Base-by-base conservation (phyloP, 53 echinoderm and acorn worm genomes). In the Luidia sarsii region DNA sequence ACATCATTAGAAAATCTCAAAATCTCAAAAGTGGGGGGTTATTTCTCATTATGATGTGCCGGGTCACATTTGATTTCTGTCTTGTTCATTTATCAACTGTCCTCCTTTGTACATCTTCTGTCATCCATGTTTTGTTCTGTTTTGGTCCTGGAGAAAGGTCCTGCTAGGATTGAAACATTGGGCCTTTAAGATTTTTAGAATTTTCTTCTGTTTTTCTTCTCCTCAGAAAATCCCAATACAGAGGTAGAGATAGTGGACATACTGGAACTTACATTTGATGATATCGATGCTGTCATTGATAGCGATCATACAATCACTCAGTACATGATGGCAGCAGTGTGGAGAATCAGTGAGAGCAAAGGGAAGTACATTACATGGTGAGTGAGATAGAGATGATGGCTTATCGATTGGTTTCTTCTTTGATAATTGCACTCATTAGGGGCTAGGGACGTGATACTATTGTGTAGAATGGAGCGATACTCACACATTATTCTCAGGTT, bases 271-370 rank as follows among this genome's bases (percentile, higher is more conserved):
- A 49, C 24, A 23, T 29, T 51, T 28, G 22, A 28, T 5, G 69
- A 68, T 38, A 41, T 31, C 32, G 23, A 33, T 34, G 21, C 70
- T 6, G 11, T 59, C 1, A 23, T 33, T 16, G 86, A 86, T 56
- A 79, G 67, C 19, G 50, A 86, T 46, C 50, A 54, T 31, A 86
- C 66, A n/a, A 30, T 50, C 3, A 53, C 86, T n/a, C 56, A 22
- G 57, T 36, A 29, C 36, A 54, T 75, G 50, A 67, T 79, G 57
- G 77, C 86, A 38, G 86, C 79, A 15, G 60, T 14, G 6, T 86
- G 86, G 86, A 29, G 38, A 29, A 36, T 52, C 36, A 79, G 57
- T 39, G 28, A 39, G 62, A 45, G 29, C 2, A 65, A 75, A 67
- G 79, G 86, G 48, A 35, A 70, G 48, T 7, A 18, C 30, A 61